Evolutionary conservation across 1,140 invertebrate genomes (phyloP), one percentile per base, ranked within the genome.

Genomic region (Pomacea maculata): DNA sequence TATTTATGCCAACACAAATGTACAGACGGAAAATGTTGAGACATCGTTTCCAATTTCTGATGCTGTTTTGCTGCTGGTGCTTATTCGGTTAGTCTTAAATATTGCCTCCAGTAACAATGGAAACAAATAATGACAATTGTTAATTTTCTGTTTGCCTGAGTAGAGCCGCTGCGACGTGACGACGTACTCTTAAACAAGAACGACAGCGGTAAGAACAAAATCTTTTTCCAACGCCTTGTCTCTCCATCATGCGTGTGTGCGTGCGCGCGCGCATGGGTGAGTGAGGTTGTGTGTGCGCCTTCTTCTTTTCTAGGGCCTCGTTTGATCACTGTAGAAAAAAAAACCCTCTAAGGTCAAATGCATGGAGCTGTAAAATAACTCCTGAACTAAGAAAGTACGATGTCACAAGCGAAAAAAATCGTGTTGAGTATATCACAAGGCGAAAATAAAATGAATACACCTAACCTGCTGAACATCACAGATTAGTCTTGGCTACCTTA

Each of bases 131-230:
- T n/a, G 25, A 34, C 45, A 21, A 29, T 9, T 70, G 68, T 70
- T 45, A 21, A 21, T n/a, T 70, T n/a, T 70, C 25, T 70, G 68
- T 45, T 34, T 74, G 73, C 17, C 21, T 17, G 52, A 7, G 73
- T 74, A 57, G 45, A 34, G 54, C 12, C 57, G 52, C 34, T 8
- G 1, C 19, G n/a, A 73, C 34, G 5, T 29, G 17, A 21, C 11
- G n/a, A 73, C 71, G 54, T 29, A 72, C 71, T 19, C 71, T 29
- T 29, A 72, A 34, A 72, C 71, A 72, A 21, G 34, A 21, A 72
- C 71, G 19, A 12, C 71, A 12, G 71, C 7, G 71, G n/a, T 19
- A 19, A 72, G 34, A 14, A 45, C n/a, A 54, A 72, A 34, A 45
- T 54, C n/a, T 54, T 11, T 54, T 45, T 52, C 71, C 34, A 29